phyloP scores from a whole-genome alignment of 2,888 invertebrate species.

The Trissolcus brochymenae region DNA sequence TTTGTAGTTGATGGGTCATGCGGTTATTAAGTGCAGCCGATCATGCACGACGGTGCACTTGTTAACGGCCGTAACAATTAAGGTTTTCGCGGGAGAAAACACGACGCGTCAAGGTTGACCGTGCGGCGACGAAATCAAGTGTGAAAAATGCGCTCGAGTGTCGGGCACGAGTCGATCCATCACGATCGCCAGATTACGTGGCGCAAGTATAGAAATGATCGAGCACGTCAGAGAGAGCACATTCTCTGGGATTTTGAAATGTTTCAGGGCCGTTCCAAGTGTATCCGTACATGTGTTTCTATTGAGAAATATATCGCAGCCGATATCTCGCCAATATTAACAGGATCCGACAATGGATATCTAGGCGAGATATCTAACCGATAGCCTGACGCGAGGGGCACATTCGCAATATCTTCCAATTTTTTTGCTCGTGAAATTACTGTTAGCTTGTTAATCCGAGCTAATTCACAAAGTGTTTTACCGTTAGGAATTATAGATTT shows the following conservation, averaged over 20 bases:
- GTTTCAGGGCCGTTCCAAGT: constrained; percentile 41
- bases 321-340: constrained; percentile 45
- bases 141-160: constrained; percentile 36
- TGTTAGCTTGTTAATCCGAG: constrained; percentile 43
- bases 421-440: constrained; percentile 30
- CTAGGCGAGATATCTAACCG: constrained; percentile 43
- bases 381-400: constrained; percentile 26
- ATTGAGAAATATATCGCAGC: constrained; percentile 25
- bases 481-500: constrained; percentile 49
- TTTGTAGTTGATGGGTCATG: no score
- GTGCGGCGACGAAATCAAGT: constrained; percentile 24
- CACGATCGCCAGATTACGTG: constrained; percentile 18
- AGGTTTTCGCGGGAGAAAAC: constrained; percentile 34
- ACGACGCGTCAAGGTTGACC: constrained; percentile 23
- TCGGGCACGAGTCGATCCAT: constrained; percentile 26
- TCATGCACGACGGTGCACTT: constrained; percentile 21
- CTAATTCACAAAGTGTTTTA: constrained; percentile 23
- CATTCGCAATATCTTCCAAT: constrained; percentile 27
- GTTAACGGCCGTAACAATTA: constrained; percentile 47
- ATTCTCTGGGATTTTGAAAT: constrained; percentile 48
- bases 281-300: constrained; percentile 13
- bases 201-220: constrained; percentile 25
- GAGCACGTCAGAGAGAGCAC: constrained; percentile 13
- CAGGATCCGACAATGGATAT: constrained; percentile 47
- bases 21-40: no score